Conservation (phyloP, 2,888 invertebrate species). For the Phoenoteleia sp. region DNA sequence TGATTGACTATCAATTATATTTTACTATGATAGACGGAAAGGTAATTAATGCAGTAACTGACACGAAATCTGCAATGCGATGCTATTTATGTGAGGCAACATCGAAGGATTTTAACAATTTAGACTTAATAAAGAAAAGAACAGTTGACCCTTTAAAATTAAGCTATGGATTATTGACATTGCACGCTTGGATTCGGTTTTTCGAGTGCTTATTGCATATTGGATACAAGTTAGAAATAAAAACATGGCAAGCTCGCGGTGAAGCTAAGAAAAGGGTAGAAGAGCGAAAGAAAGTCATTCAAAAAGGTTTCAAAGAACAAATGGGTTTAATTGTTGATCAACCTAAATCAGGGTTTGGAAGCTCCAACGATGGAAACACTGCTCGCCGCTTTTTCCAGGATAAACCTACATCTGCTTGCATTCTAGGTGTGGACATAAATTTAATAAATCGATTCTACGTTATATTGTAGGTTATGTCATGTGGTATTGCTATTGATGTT, state of each 20-base stretch:
- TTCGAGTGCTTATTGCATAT: conserved; percentile 30
- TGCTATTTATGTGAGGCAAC: conserved; percentile 68
- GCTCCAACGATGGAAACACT: conserved; percentile 7
- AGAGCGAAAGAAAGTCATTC: background rate
- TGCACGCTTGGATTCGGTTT: conserved; percentile 36
- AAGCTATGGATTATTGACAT: conserved; percentile 14
- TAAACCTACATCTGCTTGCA: background rate
- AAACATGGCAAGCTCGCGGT: conserved; percentile 1
- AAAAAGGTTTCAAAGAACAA: background rate
- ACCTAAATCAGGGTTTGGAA: conserved; percentile 29
- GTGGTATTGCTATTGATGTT: background rate
- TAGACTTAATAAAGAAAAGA: conserved; percentile 31
- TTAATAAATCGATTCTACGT: background rate
- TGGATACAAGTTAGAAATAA: conserved; percentile 5
- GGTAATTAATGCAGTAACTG: conserved; percentile 60
- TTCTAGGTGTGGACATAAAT: background rate
- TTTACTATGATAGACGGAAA: conserved; percentile 63
- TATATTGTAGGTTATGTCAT: conserved; percentile 14
- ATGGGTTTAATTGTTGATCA: conserved; percentile 10
- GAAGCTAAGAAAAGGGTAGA: background rate
- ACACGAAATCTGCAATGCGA: conserved; percentile 57
- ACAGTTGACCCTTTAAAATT: conserved; percentile 5
- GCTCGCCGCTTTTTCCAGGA: conserved; percentile 13
- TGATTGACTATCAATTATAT: conserved; percentile 32
- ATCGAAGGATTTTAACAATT: conserved; percentile 63